These are phyloP conservation scores for Oryctolagus cuniculus DNA, from an alignment of 2,113 vertebrate species.

Conservation along the genomic window mOryCun1.1 NC_091435.1:17871001-17871500, in stretches of 20 bases:
- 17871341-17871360: background rate
- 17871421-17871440: background rate
- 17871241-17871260: background rate
- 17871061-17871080: background rate
- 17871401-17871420: background rate
- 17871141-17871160: conserved; percentile 13
- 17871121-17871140: background rate
- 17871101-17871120: background rate
- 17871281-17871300: background rate
- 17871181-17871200: background rate
- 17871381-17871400: background rate
- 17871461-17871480: background rate
- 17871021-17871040: background rate
- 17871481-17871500: background rate
- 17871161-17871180: background rate
- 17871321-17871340: background rate
- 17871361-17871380: background rate
- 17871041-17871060: background rate
- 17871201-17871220: background rate
- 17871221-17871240: background rate
- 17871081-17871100: background rate
- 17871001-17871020: background rate
- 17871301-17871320: background rate
- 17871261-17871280: background rate
- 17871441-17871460: background rate